Percentiles rank a stretch among this genome's conserved stretches.
phyloP scores from a whole-genome alignment of 2,888 invertebrate genomes.

The Heteropelma amictum region DNA sequence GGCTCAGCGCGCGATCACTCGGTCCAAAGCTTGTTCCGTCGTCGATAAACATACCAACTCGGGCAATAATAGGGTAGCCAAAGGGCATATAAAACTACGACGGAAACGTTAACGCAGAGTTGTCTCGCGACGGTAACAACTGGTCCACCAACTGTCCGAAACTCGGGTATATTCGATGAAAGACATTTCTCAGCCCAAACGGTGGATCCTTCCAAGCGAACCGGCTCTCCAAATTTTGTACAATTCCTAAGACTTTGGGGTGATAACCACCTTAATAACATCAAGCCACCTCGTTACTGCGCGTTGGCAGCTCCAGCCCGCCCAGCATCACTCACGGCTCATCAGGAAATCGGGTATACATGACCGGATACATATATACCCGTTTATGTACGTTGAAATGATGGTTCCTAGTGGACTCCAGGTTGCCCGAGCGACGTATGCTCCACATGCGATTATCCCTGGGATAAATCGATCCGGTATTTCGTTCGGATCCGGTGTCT shows the following conservation, averaged over 20 bases:
- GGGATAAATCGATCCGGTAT: constrained; percentile 35
- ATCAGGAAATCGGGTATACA: background rate
- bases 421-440: constrained; percentile 32
- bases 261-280: no score
- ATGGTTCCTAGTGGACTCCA: background rate
- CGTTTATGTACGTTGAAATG: no score
- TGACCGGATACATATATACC: background rate
- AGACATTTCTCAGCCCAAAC: no score
- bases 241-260: no score
- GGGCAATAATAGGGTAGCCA: constrained; percentile 26
- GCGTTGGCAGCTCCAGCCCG: no score
- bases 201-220: no score
- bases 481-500: constrained; percentile 23
- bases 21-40: constrained; percentile 54
- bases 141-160: no score
- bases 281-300: constrained; percentile 55
- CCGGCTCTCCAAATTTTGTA: no score
- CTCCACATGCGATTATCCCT: constrained; percentile 45
- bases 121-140: no score
- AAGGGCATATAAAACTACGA: constrained; percentile 33
- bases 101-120: constrained; percentile 61
- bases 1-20: constrained; percentile 25
- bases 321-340: no score
- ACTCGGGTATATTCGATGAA: no score
- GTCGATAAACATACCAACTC: constrained; percentile 29